A percentile compares a stretch with the other conserved stretches of the same genome.
Conservation (phyloP, 2,888 invertebrate species). For the Lampropteryx suffumata region DNA sequence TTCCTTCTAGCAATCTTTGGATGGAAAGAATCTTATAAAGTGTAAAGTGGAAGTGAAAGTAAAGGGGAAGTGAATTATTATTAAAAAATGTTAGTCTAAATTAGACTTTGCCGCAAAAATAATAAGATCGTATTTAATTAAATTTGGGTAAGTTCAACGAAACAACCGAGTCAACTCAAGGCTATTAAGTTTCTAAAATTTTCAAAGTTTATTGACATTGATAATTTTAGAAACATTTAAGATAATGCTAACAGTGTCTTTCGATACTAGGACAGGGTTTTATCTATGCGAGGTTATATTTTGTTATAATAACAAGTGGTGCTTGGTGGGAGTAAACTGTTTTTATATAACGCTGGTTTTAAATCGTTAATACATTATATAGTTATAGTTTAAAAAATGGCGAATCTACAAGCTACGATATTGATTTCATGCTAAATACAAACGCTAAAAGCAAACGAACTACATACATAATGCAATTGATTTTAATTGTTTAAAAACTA, state of each 20-base stretch:
- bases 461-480: neutral
- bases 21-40: too few species aligned
- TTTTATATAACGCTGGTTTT: constrained; percentile 24
- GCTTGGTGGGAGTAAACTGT: constrained; percentile 55
- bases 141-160: too few species aligned
- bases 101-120: too few species aligned
- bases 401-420: constrained; percentile 1
- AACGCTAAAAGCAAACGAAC: neutral
- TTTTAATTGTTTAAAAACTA: neutral
- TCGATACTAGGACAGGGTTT: neutral
- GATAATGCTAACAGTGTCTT: neutral
- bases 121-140: too few species aligned
- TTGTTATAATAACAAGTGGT: constrained; percentile 74
- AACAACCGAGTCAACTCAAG: too few species aligned
- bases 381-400: constrained; percentile 4
- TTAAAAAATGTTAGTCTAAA: too few species aligned
- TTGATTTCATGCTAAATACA: constrained; percentile 23
- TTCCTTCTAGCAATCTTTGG: too few species aligned
- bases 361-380: constrained; percentile 10
- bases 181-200: neutral
- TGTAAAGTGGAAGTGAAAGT: too few species aligned
- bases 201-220: neutral
- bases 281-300: constrained; percentile 39
- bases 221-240: neutral
- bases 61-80: too few species aligned